A percentile compares a stretch with the other conserved stretches of the same genome.
Evolutionary conservation across 37 sponge, comb jelly and placozoan genomes (phyloP).

Genomic region (Crambe crambe): DNA sequence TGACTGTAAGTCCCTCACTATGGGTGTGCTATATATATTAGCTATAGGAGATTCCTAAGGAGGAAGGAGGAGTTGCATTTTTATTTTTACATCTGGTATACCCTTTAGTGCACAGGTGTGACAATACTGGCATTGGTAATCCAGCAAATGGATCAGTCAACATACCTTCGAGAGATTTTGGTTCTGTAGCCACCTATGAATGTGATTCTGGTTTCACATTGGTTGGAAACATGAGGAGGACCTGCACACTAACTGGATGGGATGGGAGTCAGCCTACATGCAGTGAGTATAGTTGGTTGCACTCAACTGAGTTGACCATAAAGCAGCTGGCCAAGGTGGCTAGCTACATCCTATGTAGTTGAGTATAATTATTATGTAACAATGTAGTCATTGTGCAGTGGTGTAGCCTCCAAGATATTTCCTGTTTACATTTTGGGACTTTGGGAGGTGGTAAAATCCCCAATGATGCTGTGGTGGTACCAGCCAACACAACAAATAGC

Average conservation of each 20-base stretch:
- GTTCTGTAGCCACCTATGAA: slow-evolving; percentile 10
- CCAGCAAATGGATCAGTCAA: neutral
- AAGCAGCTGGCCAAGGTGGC: too few species aligned
- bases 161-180: neutral
- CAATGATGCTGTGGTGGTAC: too few species aligned
- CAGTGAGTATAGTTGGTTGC: slow-evolving; percentile 1
- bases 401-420: too few species aligned
- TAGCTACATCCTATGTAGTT: too few species aligned
- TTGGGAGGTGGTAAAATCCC: too few species aligned
- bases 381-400: too few species aligned
- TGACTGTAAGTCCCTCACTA: neutral
- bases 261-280: slow-evolving; percentile 11
- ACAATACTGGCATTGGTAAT: neutral
- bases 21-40: too few species aligned
- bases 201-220: slow-evolving; percentile 5
- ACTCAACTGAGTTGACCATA: too few species aligned
- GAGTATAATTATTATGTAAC: too few species aligned
- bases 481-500: too few species aligned
- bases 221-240: neutral
- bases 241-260: slow-evolving; percentile 5
- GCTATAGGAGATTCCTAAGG: neutral
- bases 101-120: neutral
- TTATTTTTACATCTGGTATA: too few species aligned
- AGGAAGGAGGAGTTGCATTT: neutral
- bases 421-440: too few species aligned